Conservation (phyloP, 2,113 vertebrate genomes). For the Burhinus bistriatus region DNA sequence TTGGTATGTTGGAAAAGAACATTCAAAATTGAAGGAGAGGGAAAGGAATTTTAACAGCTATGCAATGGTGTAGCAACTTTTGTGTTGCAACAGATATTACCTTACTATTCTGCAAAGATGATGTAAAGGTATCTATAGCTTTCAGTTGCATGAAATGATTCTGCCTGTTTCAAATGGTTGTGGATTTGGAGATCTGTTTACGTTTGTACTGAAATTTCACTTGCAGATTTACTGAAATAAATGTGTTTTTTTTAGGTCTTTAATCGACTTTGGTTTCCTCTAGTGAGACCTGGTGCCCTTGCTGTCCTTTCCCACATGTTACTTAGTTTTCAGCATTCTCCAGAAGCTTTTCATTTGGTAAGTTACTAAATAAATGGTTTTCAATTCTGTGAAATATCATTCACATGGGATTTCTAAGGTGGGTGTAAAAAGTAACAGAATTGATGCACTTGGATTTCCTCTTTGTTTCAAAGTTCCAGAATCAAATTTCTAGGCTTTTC, state of each 20-base stretch:
- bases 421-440: neutral
- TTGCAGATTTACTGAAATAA: neutral
- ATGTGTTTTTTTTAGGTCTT: constrained; percentile 77
- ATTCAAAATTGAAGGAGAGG: neutral
- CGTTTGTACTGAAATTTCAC: neutral
- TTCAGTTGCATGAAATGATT: neutral
- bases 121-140: neutral
- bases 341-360: constrained; percentile 98
- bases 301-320: constrained; percentile 97
- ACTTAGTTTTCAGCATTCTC: constrained; percentile 98
- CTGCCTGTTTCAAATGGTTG: neutral
- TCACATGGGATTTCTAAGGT: neutral
- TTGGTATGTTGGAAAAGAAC: constrained; percentile 78
- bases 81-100: neutral
- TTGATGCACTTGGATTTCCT: neutral
- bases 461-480: neutral
- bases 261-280: constrained; percentile 95
- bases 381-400: neutral
- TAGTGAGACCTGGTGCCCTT: constrained; percentile 93
- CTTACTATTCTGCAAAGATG: neutral
- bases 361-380: constrained; percentile 44
- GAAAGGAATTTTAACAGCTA: neutral
- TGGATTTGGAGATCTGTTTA: neutral
- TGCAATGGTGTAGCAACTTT: neutral
- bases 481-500: neutral